Base-by-base conservation (phyloP, 2,797 vertebrate species). In the Aratinga solstitialis region DNA sequence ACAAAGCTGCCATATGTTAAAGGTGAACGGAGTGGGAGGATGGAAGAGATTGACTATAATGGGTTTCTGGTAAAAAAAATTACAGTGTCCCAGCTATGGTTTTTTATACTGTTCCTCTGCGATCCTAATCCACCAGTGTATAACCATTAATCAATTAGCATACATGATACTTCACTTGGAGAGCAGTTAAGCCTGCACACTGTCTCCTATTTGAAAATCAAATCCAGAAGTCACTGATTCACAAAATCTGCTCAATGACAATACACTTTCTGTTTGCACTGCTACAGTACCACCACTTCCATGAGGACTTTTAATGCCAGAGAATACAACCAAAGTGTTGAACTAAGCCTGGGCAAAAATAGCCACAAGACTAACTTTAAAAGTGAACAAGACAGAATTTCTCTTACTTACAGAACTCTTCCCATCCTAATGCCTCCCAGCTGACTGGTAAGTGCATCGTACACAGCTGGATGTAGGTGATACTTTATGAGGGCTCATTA, bases 1-100 rank as follows among this genome's bases (percentile, higher is more conserved):
- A 94, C 80, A 90, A 95, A 96, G 84, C 87, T 96, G 93, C 95
- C 95, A 69, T 96, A 95, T 97, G 96, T 89, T 90, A 97, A 97
- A 95, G 91, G 90, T 96, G 95, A 93, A 95, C 21, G 5, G 2
- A n/a, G 97, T 96, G 68, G 94, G 94, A 95, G 93, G 96, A 67
- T 84, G 78, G 84, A 95, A 95, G 91, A 91, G 79, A 88, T 93
- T 36, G 88, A 92, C 73, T 54, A 20, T 58, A 80, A 80, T 69
- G 62, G 87, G 20, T 73, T 94, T 89, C 86, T 87, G 56, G 45
- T 48, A 36, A 67, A 88, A 88, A 83, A 92, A 84, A 34, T 1
- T 16, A 36, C 54, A 53, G 23, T 87, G 65, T 71, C 65, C 63
- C 63, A 83, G 79, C 88, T 62, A 32, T 14, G 61, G 9, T 48